These are phyloP conservation scores for Channa maculata DNA, from an alignment of 2,113 vertebrate species.

Conservation along the genomic window DNA sequence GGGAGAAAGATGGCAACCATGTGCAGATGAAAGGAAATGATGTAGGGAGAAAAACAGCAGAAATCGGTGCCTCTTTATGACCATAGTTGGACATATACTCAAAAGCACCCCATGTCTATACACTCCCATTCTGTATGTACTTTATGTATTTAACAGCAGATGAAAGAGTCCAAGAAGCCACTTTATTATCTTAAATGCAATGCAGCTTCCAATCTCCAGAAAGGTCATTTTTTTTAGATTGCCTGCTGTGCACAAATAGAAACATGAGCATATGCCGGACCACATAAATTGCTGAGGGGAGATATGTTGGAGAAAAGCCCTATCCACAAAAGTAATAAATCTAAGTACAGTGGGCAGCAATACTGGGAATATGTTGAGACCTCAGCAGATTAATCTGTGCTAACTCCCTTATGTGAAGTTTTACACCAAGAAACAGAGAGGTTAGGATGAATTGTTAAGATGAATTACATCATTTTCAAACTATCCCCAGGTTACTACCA, in stretches of 20 bases:
- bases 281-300: constrained; percentile 24
- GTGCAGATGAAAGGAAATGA: not conserved
- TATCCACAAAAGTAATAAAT: constrained; percentile 40
- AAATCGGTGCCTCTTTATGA: too few species aligned
- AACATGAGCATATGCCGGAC: constrained; percentile 25
- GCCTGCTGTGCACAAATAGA: constrained; percentile 8
- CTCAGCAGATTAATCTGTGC: constrained; percentile 34
- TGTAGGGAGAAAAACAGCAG: too few species aligned
- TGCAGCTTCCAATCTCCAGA: not conserved
- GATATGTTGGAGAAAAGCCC: constrained; percentile 1
- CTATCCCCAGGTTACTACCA: not conserved
- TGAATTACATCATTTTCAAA: not conserved
- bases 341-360: not conserved
- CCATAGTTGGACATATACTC: too few species aligned
- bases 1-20: not conserved
- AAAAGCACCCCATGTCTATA: too few species aligned
- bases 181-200: constrained; percentile 8
- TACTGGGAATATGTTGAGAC: not conserved
- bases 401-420: not conserved
- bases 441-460: not conserved
- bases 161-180: not conserved
- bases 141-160: not conserved
- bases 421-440: not conserved
- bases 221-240: not conserved
- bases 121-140: too few species aligned